These are phyloP conservation scores for Meliscaeva auricollis DNA, from an alignment of 2,888 invertebrate genomes.

Conservation along the genomic window DNA sequence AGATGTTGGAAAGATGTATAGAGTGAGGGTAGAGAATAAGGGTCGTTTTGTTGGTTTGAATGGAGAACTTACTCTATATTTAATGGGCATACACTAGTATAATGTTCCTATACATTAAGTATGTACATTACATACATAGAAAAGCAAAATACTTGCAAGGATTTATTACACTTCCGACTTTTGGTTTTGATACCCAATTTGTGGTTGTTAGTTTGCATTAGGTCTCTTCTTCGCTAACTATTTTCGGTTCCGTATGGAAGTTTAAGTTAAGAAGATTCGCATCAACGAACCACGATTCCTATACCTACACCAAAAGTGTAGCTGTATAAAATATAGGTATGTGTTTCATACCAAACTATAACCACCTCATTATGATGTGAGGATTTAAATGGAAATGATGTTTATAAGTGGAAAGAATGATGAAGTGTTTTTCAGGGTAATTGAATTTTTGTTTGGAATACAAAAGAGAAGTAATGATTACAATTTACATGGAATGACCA, in stretches of 20 bases:
- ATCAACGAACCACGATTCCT: slow-evolving; percentile 6
- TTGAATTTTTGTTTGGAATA: no score
- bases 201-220: slow-evolving; percentile 30
- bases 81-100: neutral
- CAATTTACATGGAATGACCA: no score
- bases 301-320: no score
- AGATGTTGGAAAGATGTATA: neutral
- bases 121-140: neutral
- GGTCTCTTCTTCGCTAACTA: slow-evolving; percentile 3
- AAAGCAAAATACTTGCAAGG: slow-evolving; percentile 6
- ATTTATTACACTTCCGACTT: slow-evolving; percentile 42
- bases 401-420: no score
- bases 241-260: slow-evolving; percentile 9
- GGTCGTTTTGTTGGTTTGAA: neutral
- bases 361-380: no score
- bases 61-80: neutral
- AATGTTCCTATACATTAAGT: neutral
- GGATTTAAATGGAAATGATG: no score
- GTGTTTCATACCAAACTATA: no score
- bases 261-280: neutral
- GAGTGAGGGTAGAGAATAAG: neutral
- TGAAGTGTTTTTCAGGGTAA: no score
- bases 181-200: slow-evolving; percentile 35
- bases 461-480: no score
- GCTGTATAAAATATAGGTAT: neutral